phyloP scores from a whole-genome alignment of 2,888 invertebrate genomes.

The Hymenopus coronatus region DNA sequence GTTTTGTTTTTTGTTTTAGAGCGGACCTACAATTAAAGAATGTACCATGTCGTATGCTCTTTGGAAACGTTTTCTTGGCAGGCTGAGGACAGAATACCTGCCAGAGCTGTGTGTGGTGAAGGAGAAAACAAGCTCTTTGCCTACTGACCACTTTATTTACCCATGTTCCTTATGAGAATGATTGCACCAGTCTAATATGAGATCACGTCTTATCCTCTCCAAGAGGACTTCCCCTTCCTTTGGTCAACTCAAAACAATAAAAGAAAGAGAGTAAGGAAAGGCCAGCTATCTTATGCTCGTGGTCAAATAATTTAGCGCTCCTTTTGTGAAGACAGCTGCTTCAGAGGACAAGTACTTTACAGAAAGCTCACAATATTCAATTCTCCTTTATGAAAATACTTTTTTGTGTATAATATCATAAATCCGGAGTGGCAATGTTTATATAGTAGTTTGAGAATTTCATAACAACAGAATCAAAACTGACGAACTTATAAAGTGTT shows the following conservation, averaged over 20 bases:
- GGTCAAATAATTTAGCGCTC: not conserved
- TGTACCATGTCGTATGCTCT: too few species aligned
- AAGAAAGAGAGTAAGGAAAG: not conserved
- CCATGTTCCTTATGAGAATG: conserved; percentile 23
- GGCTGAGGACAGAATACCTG: not conserved
- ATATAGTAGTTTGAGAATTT: too few species aligned
- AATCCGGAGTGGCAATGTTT: too few species aligned
- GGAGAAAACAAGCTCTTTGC: conserved; percentile 17
- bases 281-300: not conserved
- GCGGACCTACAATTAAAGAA: too few species aligned
- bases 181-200: conserved; percentile 6
- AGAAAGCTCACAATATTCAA: too few species aligned
- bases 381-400: too few species aligned
- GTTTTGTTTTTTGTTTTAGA: too few species aligned
- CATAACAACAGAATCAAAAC: too few species aligned
- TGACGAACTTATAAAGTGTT: too few species aligned
- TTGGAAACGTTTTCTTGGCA: not conserved
- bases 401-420: too few species aligned
- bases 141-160: conserved; percentile 15
- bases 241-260: not conserved
- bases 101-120: not conserved
- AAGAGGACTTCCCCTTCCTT: not conserved
- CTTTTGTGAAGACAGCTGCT: not conserved
- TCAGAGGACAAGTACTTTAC: not conserved
- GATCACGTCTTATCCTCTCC: conserved; percentile 11